These are phyloP conservation scores for Poecilia latipinna DNA, from an alignment of 2,113 vertebrate species.

Conservation along the genomic window DNA sequence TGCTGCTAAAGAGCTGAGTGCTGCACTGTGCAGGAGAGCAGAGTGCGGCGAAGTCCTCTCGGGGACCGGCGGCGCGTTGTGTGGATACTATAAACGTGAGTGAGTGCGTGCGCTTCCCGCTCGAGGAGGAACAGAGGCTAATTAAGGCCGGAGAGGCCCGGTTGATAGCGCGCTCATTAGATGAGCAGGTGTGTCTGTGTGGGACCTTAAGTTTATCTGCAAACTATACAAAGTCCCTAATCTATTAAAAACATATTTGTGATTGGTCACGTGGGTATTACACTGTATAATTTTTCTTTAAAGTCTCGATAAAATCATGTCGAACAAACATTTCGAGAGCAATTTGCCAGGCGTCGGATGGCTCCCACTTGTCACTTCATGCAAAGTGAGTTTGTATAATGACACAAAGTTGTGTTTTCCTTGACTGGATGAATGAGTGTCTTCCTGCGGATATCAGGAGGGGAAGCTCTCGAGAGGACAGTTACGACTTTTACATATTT, in stretches of 20 bases:
- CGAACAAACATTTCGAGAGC: no score
- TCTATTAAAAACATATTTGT: conserved; percentile 43
- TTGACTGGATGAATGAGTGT: not conserved
- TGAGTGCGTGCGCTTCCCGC: conserved; percentile 19
- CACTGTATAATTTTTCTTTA: not conserved
- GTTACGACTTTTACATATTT: not conserved
- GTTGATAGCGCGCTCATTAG: conserved; percentile 65
- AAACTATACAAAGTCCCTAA: conserved; percentile 44
- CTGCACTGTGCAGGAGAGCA: conserved; percentile 64
- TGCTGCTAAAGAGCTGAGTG: conserved; percentile 67
- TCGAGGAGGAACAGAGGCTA: conserved; percentile 64
- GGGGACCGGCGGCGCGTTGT: conserved; percentile 45
- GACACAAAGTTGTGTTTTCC: not conserved
- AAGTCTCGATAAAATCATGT: not conserved
- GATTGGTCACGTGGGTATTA: not conserved
- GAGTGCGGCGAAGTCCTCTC: conserved; percentile 56
- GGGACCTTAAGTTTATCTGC: conserved; percentile 36
- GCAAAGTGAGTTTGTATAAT: not conserved
- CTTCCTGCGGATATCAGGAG: not conserved
- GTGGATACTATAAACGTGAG: conserved; percentile 51
- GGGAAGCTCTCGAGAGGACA: not conserved
- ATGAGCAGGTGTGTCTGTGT: conserved; percentile 56
- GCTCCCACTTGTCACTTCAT: not conserved
- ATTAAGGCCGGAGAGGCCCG: conserved; percentile 68
- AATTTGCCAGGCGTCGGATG: not conserved